These are phyloP conservation scores for Elephantulus edwardii DNA, from an alignment of 2,113 vertebrate species.

Conservation along the genomic window DNA sequence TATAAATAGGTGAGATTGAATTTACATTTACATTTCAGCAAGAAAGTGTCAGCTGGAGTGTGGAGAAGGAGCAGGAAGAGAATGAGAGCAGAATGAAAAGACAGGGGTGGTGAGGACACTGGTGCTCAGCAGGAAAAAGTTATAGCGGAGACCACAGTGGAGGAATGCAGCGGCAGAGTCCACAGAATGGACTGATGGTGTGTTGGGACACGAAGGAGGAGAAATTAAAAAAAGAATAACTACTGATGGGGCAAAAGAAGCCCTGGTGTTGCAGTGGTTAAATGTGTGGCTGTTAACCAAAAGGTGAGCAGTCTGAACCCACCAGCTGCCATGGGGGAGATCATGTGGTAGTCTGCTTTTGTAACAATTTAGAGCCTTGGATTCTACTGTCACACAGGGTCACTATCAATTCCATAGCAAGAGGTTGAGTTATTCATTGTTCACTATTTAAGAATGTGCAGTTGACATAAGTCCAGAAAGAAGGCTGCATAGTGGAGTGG, in stretches of 20 bases:
- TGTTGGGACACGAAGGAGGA: fast-evolving
- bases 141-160: background rate
- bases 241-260: too few species aligned
- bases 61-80: background rate
- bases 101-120: too few species aligned
- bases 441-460: background rate
- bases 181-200: background rate
- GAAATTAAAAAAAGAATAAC: background rate
- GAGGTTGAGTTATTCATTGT: background rate
- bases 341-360: too few species aligned
- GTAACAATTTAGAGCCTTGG: too few species aligned
- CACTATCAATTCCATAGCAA: too few species aligned
- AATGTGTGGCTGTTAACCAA: too few species aligned
- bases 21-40: background rate
- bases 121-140: background rate
- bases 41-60: background rate
- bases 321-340: too few species aligned
- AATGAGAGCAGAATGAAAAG: background rate
- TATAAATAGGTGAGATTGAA: background rate
- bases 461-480: too few species aligned
- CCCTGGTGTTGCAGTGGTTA: too few species aligned
- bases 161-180: background rate
- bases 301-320: too few species aligned
- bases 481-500: too few species aligned
- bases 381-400: too few species aligned